phyloP scores from a whole-genome alignment of 2,797 vertebrate species.

The Fratercula arctica region DNA sequence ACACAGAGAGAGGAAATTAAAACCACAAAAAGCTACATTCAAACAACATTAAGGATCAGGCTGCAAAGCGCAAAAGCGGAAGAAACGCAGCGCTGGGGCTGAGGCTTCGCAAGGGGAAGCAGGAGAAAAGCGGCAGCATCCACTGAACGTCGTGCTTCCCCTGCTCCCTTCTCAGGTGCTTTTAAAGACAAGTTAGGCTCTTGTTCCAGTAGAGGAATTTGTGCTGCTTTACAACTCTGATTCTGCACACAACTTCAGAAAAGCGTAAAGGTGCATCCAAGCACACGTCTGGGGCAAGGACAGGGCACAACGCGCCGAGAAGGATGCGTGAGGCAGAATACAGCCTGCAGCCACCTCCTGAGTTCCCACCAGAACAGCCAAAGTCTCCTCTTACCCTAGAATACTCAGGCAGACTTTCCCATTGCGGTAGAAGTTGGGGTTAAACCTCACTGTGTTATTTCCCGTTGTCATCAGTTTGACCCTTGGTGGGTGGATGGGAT shows the following conservation, averaged over 20 bases:
- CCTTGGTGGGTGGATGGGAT: slow-evolving; percentile 96
- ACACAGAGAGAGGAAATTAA: background rate
- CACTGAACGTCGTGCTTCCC: background rate
- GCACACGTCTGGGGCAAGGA: background rate
- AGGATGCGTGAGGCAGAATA: background rate
- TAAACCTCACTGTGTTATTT: slow-evolving; percentile 98
- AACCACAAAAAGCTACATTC: background rate
- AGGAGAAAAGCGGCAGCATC: background rate
- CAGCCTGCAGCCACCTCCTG: background rate
- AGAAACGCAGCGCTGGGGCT: background rate
- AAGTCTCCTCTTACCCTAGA: slow-evolving; percentile 87
- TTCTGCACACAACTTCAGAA: background rate
- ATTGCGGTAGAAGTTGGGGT: slow-evolving; percentile 99
- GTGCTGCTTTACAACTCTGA: background rate
- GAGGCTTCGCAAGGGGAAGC: background rate
- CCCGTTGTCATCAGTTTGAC: slow-evolving; percentile 99
- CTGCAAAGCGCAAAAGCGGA: background rate
- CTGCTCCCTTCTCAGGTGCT: background rate
- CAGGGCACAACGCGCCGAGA: background rate
- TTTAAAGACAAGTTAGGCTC: background rate
- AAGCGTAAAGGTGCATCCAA: background rate
- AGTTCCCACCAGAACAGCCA: background rate
- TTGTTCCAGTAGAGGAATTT: background rate
- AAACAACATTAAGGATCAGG: background rate
- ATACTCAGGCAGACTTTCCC: slow-evolving; percentile 99